Evolutionary conservation across 2,797 vertebrate genomes (phyloP), one percentile per base, ranked within the genome.

Genomic region (Pachyuromys duprasi): DNA sequence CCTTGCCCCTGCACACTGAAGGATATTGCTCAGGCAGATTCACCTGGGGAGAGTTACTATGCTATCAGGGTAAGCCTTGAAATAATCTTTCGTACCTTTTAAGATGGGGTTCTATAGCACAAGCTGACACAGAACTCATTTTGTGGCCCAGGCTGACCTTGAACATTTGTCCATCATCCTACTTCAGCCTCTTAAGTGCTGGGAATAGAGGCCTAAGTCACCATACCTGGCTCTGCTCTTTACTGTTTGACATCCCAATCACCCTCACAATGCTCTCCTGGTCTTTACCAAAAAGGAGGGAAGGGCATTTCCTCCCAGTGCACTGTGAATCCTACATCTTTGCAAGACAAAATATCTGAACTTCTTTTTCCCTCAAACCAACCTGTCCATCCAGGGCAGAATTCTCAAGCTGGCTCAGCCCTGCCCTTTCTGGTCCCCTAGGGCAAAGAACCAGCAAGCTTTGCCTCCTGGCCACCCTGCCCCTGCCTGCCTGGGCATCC

Each of bases 381-480:
- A 14, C 75, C 57, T 63, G 67, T 55, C 63, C 13, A 0, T 72
- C 57, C 31, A 57, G 70, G 49, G 49, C 24, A 39, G 36, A 39
- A 42, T 13, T 22, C 62, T 26, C 45, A 14, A 31, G 2, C 26
- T 91, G 88, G 55, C 80, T 81, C 24, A 53, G 88, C 49, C 60
- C 57, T 72, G 17, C 42, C 83, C 13, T 42, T 49, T 45, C 22
- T 6, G 8, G 65, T 92, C 86, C 63, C 79, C 28, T 36, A 70
- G 74, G 83, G 94, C 90, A 53, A 84, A 87, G 74, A 90, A 26
- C 55, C 90, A 63, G 24, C 69, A 24, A 42, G 78, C 65, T 80
- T 82, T 63, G 76, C 49, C 76, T 84, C 36, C 76, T 53, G 79
- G 70, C 95, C 62, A 0, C 74, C n/a, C 82, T 36, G 75, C 65